Evolutionary conservation across 2,113 vertebrate species (phyloP).

Genomic region (Axis porcinus): DNA sequence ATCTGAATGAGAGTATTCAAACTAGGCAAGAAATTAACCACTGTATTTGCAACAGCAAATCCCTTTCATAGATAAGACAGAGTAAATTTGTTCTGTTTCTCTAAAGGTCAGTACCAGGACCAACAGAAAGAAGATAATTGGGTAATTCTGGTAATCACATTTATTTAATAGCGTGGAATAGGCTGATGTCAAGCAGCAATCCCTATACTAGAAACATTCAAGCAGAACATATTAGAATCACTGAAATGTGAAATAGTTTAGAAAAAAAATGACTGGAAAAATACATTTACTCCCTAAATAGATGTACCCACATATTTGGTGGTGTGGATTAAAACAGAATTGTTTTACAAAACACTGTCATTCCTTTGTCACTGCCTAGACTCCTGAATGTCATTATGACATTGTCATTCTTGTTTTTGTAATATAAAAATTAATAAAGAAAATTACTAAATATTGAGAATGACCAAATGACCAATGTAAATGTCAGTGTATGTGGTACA

Average conservation of each 20-base stretch:
- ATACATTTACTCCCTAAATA: background rate
- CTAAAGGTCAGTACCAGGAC: background rate
- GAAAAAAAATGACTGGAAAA: background rate
- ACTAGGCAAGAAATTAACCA: background rate
- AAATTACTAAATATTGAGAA: background rate
- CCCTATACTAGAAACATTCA: background rate
- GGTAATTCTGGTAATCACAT: background rate
- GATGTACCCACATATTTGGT: background rate
- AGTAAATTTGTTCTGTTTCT: background rate
- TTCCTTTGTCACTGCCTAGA: background rate
- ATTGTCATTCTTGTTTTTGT: background rate
- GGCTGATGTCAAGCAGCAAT: background rate
- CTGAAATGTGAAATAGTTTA: background rate
- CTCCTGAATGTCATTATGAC: background rate
- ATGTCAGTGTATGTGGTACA: background rate
- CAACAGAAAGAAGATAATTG: background rate
- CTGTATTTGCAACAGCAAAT: background rate
- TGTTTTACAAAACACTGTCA: background rate
- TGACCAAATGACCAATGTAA: background rate
- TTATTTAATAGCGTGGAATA: background rate
- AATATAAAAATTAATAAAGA: background rate
- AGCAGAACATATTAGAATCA: background rate
- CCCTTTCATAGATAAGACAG: background rate
- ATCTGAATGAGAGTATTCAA: background rate
- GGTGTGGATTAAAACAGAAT: background rate